Conservation (phyloP, 2,888 invertebrate species). For the Melieria crassipennis region DNA sequence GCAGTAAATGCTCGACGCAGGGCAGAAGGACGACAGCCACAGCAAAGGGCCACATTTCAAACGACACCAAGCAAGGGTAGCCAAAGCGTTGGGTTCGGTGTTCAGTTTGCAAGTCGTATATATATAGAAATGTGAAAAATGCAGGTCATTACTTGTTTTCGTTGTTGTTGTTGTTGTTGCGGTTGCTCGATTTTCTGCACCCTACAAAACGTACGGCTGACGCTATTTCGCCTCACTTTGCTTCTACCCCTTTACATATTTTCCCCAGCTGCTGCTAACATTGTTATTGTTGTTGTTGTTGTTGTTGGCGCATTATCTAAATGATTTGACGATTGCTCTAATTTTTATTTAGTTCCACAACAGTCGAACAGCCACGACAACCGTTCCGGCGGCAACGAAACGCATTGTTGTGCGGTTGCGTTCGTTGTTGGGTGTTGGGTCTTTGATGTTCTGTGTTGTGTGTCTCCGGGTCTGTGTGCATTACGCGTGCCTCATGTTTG, state of each 20-base stretch:
- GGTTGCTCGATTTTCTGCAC: neutral
- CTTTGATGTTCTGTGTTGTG: slow-evolving; percentile 1
- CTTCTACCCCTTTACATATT: neutral
- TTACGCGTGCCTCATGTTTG: neutral
- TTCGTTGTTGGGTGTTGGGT: slow-evolving; percentile 25
- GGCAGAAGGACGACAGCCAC: too few relatives aligned
- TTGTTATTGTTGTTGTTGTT: neutral
- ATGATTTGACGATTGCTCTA: slow-evolving; percentile 40
- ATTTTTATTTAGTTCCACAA: slow-evolving; percentile 29
- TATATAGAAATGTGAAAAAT: slow-evolving; percentile 44
- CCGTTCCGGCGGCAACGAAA: too few relatives aligned
- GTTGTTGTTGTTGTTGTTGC: slow-evolving; percentile 4
- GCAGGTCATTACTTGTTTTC: slow-evolving; percentile 53
- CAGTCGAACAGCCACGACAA: neutral
- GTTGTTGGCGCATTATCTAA: slow-evolving; percentile 28
- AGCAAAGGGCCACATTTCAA: too few relatives aligned
- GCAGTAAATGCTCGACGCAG: too few relatives aligned
- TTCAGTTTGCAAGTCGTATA: too few relatives aligned
- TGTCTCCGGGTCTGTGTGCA: neutral
- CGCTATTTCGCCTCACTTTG: neutral
- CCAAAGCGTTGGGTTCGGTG: too few relatives aligned
- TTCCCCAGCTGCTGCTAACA: neutral
- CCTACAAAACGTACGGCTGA: neutral
- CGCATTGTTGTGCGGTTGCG: too few relatives aligned
- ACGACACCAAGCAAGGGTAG: too few relatives aligned